Evolutionary conservation across 1,140 invertebrate species (phyloP).

Genomic region (Hestina assimilis): DNA sequence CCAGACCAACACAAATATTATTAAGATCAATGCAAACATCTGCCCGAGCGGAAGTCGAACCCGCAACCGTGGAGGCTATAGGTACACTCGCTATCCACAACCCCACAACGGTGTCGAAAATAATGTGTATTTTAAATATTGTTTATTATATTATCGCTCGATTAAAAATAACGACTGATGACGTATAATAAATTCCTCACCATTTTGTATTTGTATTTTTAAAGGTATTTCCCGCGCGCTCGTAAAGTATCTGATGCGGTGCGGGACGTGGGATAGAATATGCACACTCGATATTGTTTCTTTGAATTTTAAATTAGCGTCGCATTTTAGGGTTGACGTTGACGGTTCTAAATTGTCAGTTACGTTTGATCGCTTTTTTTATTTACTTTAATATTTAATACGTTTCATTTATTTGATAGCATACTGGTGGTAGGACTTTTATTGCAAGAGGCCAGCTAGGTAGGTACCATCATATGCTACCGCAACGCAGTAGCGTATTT

Average conservation of each 20-base stretch:
- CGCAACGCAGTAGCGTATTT: too few species aligned
- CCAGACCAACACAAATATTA: too few species aligned
- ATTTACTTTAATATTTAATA: not conserved
- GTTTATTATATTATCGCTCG: not conserved
- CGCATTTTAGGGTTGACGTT: slow-evolving; percentile 7
- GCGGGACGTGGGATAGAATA: slow-evolving; percentile 48
- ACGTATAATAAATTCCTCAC: slow-evolving; percentile 46
- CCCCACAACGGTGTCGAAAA: too few species aligned
- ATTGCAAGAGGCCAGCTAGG: too few species aligned
- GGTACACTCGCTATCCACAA: too few species aligned
- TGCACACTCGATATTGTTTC: slow-evolving; percentile 71
- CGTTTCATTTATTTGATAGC: too few species aligned
- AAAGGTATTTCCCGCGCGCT: slow-evolving; percentile 59
- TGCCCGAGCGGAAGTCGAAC: too few species aligned
- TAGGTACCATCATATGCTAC: too few species aligned
- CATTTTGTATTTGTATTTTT: slow-evolving; percentile 40
- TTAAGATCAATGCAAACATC: too few species aligned
- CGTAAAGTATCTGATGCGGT: slow-evolving; percentile 60
- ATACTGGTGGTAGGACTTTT: too few species aligned
- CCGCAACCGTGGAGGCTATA: too few species aligned
- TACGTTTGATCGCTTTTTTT: slow-evolving; percentile 1
- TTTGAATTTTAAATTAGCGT: slow-evolving; percentile 61
- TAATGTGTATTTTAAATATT: not conserved
- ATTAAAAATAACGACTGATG: not conserved
- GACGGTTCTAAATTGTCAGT: not conserved